A percentile compares a stretch with the other conserved stretches of the same genome.
Evolutionary conservation across 2,113 vertebrate species (phyloP).

Genomic region (Cyphomyrus discorhynchus): DNA sequence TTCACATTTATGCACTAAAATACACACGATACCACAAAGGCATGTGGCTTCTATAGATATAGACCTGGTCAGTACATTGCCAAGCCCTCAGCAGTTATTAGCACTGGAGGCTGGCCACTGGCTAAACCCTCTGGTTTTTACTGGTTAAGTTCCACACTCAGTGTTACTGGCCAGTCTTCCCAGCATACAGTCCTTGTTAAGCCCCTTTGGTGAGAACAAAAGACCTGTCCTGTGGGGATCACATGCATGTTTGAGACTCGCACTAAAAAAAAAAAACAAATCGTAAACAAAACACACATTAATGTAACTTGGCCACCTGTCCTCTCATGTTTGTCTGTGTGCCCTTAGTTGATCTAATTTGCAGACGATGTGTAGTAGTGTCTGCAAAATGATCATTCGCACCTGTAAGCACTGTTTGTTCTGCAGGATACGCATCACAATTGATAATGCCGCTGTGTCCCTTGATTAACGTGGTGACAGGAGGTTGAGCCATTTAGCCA

Average conservation of each 20-base stretch:
- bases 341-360: conserved; percentile 11
- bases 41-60: not conserved
- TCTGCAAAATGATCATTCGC: not conserved
- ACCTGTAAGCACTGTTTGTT: not conserved
- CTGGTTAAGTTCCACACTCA: not conserved
- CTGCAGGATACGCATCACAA: not conserved
- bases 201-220: not conserved
- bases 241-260: not conserved
- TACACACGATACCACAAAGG: not conserved
- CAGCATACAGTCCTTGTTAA: not conserved
- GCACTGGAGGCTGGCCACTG: not conserved
- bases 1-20: not conserved
- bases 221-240: not conserved
- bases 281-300: not conserved
- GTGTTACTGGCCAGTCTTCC: not conserved
- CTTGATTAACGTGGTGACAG: not conserved
- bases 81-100: not conserved
- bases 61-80: not conserved
- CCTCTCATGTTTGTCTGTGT: not conserved
- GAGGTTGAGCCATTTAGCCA: not conserved
- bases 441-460: not conserved
- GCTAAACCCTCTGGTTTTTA: not conserved
- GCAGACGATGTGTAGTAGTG: not conserved
- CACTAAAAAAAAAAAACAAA: not conserved
- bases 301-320: not conserved